Conservation (phyloP, 2,113 vertebrate genomes). For the Carettochelys insculpta region DNA sequence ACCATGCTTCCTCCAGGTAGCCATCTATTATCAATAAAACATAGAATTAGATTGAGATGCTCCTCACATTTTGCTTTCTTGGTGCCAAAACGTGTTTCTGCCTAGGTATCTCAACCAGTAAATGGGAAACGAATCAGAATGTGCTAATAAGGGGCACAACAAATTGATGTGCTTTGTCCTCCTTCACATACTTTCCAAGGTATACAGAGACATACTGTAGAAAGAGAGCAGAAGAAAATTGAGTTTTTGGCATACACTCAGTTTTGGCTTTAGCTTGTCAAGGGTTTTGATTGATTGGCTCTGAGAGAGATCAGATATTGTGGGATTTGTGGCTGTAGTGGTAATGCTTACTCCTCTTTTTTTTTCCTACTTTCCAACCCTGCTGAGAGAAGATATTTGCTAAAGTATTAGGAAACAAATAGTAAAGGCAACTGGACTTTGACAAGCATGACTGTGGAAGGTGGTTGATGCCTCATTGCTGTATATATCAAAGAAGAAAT, state of each 20-base stretch:
- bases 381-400: slow-evolving; percentile 14
- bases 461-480: neutral
- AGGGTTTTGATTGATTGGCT: neutral
- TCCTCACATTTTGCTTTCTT: neutral
- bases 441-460: neutral
- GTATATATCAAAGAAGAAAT: neutral
- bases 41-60: neutral
- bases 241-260: neutral
- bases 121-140: neutral
- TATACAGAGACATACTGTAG: neutral
- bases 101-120: neutral
- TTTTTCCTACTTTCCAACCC: neutral
- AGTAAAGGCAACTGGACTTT: neutral
- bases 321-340: neutral
- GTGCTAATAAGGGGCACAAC: neutral
- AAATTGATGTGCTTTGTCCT: neutral
- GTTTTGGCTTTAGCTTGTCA: neutral
- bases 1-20: neutral
- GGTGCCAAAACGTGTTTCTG: neutral
- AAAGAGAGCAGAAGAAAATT: neutral
- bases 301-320: neutral
- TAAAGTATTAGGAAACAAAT: neutral
- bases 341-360: neutral
- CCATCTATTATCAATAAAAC: neutral
- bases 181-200: neutral